Conservation (phyloP, 2,888 invertebrate species). For the Chrysolina americana region DNA sequence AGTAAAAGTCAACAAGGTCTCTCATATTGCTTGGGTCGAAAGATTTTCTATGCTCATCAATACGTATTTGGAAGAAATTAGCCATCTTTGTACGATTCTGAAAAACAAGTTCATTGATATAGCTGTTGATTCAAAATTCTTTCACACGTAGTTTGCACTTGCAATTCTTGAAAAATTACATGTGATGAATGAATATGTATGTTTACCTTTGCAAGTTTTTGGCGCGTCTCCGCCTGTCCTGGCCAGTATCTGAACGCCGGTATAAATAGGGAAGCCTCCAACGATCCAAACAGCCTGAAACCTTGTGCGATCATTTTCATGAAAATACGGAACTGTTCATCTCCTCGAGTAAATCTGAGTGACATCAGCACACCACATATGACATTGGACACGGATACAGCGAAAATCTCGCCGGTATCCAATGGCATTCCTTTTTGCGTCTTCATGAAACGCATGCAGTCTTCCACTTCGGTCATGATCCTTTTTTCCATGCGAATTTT, state of each 20-base stretch:
- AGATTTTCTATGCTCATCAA: conserved; percentile 84
- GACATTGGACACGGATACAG: conserved; percentile 89
- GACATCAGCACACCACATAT: conserved; percentile 94
- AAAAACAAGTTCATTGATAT: conserved; percentile 38
- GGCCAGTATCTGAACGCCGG: conserved; percentile 78
- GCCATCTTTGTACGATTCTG: conserved; percentile 89
- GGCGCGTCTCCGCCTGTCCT: background rate
- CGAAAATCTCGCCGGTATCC: conserved; percentile 82
- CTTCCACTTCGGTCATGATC: conserved; percentile 87
- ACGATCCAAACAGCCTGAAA: conserved; percentile 87
- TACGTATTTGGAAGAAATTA: conserved; percentile 85
- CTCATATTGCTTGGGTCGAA: conserved; percentile 83
- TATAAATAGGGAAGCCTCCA: conserved; percentile 87
- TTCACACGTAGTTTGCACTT: background rate
- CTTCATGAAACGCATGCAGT: conserved; percentile 78
- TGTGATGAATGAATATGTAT: background rate
- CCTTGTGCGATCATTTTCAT: conserved; percentile 93
- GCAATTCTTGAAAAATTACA: too few species aligned
- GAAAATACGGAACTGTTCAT: conserved; percentile 83
- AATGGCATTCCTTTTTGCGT: conserved; percentile 78
- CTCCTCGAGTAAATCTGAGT: conserved; percentile 85
- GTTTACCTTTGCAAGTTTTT: conserved; percentile 9
- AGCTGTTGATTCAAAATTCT: background rate
- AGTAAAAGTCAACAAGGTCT: conserved; percentile 89
- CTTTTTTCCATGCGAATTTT: conserved; percentile 87